Percentiles rank a stretch among this genome's conserved stretches.
Conservation (phyloP, 2,797 vertebrate species). For the Diceros bicornis region DNA sequence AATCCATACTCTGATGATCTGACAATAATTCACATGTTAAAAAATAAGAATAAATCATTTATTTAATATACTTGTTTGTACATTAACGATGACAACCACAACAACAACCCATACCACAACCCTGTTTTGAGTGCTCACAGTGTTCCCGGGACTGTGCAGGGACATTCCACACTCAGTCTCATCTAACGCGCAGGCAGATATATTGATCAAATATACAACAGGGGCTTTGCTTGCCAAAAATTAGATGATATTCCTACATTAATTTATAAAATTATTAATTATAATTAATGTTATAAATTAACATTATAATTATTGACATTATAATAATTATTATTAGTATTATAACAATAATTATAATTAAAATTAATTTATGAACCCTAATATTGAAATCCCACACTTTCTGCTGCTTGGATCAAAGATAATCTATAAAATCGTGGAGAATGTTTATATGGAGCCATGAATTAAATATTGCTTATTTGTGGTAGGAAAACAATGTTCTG, state of each 20-base stretch:
- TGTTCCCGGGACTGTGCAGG: neutral
- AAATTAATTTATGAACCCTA: neutral
- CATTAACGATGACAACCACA: neutral
- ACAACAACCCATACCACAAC: neutral
- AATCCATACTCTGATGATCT: neutral
- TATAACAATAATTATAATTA: neutral
- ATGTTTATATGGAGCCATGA: neutral
- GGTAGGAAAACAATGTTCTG: conserved; percentile 17
- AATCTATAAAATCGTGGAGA: neutral
- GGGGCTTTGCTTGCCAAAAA: neutral
- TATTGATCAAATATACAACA: neutral
- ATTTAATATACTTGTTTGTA: neutral
- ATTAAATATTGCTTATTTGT: conserved; percentile 42
- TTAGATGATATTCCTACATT: neutral
- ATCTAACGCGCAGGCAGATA: neutral
- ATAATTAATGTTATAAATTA: neutral
- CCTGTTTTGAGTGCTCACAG: neutral
- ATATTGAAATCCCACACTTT: neutral
- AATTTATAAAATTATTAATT: conserved; percentile 13
- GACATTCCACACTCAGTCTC: neutral
- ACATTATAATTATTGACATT: neutral
- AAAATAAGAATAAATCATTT: conserved; percentile 29
- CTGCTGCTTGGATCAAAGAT: neutral
- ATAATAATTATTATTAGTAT: neutral
- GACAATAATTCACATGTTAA: conserved; percentile 33